Base-by-base conservation (phyloP, 2,888 invertebrate species). In the Watsonalla binaria region DNA sequence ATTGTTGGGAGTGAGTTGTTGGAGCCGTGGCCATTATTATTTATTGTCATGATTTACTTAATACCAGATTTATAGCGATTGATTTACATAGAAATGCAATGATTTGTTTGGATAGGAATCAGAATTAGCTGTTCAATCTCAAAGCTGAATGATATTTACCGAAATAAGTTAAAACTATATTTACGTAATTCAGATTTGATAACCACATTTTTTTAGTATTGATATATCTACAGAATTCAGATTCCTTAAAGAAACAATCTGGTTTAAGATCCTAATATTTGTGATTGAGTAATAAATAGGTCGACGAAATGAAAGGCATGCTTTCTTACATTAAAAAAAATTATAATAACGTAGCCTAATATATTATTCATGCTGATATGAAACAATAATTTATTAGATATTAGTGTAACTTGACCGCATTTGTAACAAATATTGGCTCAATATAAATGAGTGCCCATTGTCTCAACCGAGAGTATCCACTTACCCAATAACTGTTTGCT, bases 391-490 rank as follows among this genome's bases (percentile, higher is more conserved):
- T 45, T 48, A 48, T 48, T 42, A 13, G 9, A 6, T 45, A 52
- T 47, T 52, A 48, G 48, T 48, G 48, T 63, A 65, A 65, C 54
- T 59, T 58, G 66, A 65, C 73, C 63, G 63, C 60, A 57, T 66
- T 61, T 65, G 55, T 63, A 49, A 73, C 74, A 64, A 63, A 61
- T 70, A 76, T 76, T 70, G 68, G 68, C 70, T 76, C 68, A 75
- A 74, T 74, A 77, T 71, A 76, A 76, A 78, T 76, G 76, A 74
- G 68, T 70, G 60, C 65, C 78, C 72, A 82, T 80, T 83, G 81
- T 84, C 72, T 82, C 65, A 71, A 65, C 67, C 66, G 75, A 77
- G 80, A 82, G 74, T 78, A 78, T 78, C 78, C 75, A 80, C 76
- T 78, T 80, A 81, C 80, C 68, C 65, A 49, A 70, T 74, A 68